These are phyloP conservation scores for Tribolium castaneum DNA, from an alignment of 1,140 invertebrate genomes.

Conservation along the genomic window DNA sequence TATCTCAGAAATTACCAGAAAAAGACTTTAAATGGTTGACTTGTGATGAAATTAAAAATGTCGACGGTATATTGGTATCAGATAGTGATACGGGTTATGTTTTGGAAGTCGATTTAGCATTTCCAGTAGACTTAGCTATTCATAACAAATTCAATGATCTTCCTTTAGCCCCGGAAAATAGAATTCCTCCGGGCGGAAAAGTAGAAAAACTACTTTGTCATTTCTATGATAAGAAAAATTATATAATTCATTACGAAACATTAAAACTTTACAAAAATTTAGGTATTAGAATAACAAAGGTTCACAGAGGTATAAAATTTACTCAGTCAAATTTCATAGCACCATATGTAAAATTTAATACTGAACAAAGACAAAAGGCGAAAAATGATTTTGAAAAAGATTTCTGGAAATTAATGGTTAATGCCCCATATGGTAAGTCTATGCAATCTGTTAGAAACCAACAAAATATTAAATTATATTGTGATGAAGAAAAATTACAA, in stretches of 20 bases:
- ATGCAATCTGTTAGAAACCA: too few relatives aligned
- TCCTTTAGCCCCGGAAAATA: slow-evolving; percentile 11
- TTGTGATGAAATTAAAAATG: slow-evolving; percentile 33
- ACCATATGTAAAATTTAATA: slow-evolving; percentile 36
- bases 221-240: slow-evolving; percentile 27
- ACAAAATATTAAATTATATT: too few relatives aligned
- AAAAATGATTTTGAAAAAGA: too few relatives aligned
- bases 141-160: not conserved
- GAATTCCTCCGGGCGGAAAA: slow-evolving; percentile 37
- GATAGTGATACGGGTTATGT: slow-evolving; percentile 29
- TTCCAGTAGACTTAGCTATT: slow-evolving; percentile 32
- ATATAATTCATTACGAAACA: not conserved
- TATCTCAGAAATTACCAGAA: slow-evolving; percentile 31
- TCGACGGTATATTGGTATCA: slow-evolving; percentile 25
- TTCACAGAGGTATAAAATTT: slow-evolving; percentile 33
- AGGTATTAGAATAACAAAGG: not conserved
- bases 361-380: too few relatives aligned
- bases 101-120: slow-evolving; percentile 37
- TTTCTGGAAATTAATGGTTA: too few relatives aligned
- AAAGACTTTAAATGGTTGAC: slow-evolving; percentile 25
- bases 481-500: too few relatives aligned
- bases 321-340: slow-evolving; percentile 41
- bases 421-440: too few relatives aligned
- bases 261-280: not conserved
- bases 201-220: slow-evolving; percentile 41